Percentiles rank a stretch among this genome's conserved stretches.
Evolutionary conservation across 2,888 invertebrate genomes (phyloP).

Genomic region (Drosophila limbata): DNA sequence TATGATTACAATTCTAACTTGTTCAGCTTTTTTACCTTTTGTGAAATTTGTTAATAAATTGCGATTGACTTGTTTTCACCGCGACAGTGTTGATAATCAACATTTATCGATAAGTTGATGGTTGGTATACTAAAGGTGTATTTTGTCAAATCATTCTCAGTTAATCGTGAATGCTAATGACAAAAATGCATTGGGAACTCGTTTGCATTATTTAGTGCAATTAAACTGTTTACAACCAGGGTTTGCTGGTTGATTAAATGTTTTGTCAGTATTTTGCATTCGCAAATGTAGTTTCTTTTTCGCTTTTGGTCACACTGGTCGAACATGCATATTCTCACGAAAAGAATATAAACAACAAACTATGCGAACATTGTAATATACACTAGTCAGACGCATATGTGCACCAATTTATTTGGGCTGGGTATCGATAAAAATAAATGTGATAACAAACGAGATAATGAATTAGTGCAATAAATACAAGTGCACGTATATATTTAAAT

Average conservation of each 20-base stretch:
- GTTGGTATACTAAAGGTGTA: background rate
- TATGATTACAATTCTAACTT: slow-evolving; percentile 12
- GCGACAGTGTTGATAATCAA: slow-evolving; percentile 30
- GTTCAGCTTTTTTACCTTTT: slow-evolving; percentile 37
- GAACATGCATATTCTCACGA: background rate
- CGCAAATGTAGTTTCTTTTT: background rate
- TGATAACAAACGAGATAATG: background rate
- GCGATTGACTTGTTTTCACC: slow-evolving; percentile 61
- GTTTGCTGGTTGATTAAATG: too few relatives aligned
- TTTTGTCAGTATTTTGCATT: background rate
- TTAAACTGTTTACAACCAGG: background rate
- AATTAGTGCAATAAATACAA: slow-evolving; percentile 6
- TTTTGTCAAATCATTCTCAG: slow-evolving; percentile 9
- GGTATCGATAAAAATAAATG: background rate
- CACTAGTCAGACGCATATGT: background rate
- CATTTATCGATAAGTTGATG: slow-evolving; percentile 35
- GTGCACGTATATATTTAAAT: background rate
- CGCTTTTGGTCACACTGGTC: background rate
- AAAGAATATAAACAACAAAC: slow-evolving; percentile 4
- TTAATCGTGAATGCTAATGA: background rate
- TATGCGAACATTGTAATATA: slow-evolving; percentile 9
- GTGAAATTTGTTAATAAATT: slow-evolving; percentile 50
- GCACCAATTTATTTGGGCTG: background rate
- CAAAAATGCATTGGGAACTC: background rate
- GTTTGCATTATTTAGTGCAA: background rate